Conservation (phyloP, 2,888 invertebrate genomes). For the Globia sparganii region DNA sequence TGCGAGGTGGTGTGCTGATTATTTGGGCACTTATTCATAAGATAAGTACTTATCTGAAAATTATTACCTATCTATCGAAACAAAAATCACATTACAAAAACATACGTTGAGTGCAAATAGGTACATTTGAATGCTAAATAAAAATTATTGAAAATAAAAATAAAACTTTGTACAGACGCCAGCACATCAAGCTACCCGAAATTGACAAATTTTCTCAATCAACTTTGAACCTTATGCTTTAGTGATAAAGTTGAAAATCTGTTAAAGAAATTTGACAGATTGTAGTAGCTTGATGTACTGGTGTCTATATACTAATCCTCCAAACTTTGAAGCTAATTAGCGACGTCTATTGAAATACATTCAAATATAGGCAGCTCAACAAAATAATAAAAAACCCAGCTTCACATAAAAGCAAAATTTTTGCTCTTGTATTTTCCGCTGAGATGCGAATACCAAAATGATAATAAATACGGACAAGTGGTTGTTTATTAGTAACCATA, state of each 20-base stretch:
- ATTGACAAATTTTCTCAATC: too few relatives aligned
- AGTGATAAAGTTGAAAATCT: too few relatives aligned
- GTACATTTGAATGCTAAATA: background rate
- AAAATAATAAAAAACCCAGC: slow-evolving; percentile 21
- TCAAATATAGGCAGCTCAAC: background rate
- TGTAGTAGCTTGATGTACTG: too few relatives aligned
- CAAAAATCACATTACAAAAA: background rate
- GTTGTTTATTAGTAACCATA: background rate
- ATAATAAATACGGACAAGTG: background rate
- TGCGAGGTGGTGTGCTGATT: background rate
- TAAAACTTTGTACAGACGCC: too few relatives aligned
- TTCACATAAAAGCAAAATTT: slow-evolving; percentile 11
- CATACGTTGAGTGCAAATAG: background rate
- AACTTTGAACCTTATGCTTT: too few relatives aligned
- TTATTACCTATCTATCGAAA: background rate
- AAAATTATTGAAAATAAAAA: background rate
- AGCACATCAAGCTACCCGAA: too few relatives aligned
- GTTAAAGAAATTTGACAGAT: too few relatives aligned
- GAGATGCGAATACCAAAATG: background rate
- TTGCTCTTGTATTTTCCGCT: slow-evolving; percentile 9
- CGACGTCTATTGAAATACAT: background rate
- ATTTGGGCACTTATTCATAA: too few relatives aligned
- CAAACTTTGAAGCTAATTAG: background rate
- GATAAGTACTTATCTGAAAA: background rate
- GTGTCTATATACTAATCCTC: background rate